These are phyloP conservation scores for Sebastes elongatus DNA, from an alignment of 2,797 vertebrate genomes.

Conservation along the genomic window DNA sequence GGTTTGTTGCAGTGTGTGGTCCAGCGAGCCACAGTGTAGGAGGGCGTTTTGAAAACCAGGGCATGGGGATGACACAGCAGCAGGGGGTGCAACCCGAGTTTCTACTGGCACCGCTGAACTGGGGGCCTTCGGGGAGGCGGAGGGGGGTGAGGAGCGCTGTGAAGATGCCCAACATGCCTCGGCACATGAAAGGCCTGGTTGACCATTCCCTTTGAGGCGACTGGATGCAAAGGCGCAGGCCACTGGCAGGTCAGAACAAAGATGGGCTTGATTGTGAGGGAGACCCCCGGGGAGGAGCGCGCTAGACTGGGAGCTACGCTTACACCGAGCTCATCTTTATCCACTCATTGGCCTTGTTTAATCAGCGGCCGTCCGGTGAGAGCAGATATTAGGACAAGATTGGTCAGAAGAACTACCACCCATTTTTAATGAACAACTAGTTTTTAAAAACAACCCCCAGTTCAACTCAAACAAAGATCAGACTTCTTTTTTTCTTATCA, in stretches of 20 bases:
- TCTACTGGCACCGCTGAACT: conserved; percentile 70
- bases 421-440: conserved; percentile 61
- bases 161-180: conserved; percentile 60
- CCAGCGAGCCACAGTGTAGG: conserved; percentile 40
- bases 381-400: conserved; percentile 44
- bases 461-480: conserved; percentile 66
- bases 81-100: conserved; percentile 64
- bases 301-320: conserved; percentile 55
- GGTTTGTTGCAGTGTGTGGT: conserved; percentile 56
- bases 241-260: conserved; percentile 81
- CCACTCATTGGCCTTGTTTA: conserved; percentile 55
- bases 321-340: conserved; percentile 44
- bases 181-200: conserved; percentile 80
- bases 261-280: conserved; percentile 66
- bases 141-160: conserved; percentile 35
- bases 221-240: conserved; percentile 74
- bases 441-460: conserved; percentile 49
- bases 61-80: conserved; percentile 71
- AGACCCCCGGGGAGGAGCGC: conserved; percentile 40
- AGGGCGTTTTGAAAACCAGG: conserved; percentile 57
- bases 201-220: conserved; percentile 84
- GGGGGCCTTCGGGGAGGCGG: conserved; percentile 41
- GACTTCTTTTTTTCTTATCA: conserved; percentile 55
- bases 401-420: conserved; percentile 33
- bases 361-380: conserved; percentile 56